Evolutionary conservation across 2,797 vertebrate genomes (phyloP).

Genomic region (Danio tinwini): DNA sequence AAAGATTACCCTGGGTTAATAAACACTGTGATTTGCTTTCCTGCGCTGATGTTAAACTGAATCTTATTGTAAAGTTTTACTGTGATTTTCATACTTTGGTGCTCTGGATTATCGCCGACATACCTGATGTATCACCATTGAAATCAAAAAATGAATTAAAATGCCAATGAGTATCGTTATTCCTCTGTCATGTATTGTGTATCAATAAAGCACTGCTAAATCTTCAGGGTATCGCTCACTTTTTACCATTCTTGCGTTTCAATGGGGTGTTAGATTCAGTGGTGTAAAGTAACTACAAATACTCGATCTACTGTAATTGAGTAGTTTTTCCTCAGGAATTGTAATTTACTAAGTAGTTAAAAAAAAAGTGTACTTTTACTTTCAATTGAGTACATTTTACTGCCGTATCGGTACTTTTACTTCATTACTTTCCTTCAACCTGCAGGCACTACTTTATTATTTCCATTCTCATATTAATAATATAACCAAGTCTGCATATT

Average conservation of each 20-base stretch:
- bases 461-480: too few relatives aligned
- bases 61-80: constrained; percentile 63
- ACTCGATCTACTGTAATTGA: too few relatives aligned
- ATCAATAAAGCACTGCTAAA: constrained; percentile 84
- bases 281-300: too few relatives aligned
- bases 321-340: too few relatives aligned
- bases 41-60: not conserved
- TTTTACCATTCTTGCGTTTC: not conserved
- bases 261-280: not conserved
- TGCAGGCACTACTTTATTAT: too few relatives aligned
- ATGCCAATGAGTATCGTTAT: constrained; percentile 78
- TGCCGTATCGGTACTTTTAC: too few relatives aligned
- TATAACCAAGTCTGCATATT: too few relatives aligned
- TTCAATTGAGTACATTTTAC: not conserved
- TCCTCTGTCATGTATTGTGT: constrained; percentile 83
- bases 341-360: too few relatives aligned
- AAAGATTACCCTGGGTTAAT: not conserved
- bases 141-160: constrained; percentile 72
- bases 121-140: constrained; percentile 78
- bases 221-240: constrained; percentile 22
- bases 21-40: not conserved
- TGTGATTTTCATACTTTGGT: constrained; percentile 76
- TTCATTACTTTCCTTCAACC: too few relatives aligned
- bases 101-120: constrained; percentile 76
- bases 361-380: not conserved